A percentile compares a stretch with the other conserved stretches of the same genome.
phyloP scores from a whole-genome alignment of 2,888 invertebrate species.

The Diarsia rubi region DNA sequence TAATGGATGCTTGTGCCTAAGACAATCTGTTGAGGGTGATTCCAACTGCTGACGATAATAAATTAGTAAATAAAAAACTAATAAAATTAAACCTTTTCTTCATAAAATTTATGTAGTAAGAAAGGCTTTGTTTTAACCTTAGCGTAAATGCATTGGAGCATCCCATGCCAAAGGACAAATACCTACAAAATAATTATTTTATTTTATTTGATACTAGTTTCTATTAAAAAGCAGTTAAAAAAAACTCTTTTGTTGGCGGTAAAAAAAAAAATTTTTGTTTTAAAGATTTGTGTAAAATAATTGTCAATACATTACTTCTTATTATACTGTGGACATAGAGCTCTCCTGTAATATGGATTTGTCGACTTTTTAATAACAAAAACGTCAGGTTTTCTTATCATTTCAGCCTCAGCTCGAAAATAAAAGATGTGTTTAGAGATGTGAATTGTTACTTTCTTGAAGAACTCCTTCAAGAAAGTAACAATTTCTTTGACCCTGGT shows the following conservation, averaged over 20 bases:
- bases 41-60: neutral
- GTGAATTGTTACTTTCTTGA: no score
- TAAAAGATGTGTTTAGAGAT: neutral
- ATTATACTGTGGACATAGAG: neutral
- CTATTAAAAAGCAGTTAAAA: no score
- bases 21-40: neutral
- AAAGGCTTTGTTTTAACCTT: neutral
- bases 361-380: neutral
- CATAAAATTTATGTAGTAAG: neutral
- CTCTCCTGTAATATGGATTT: neutral
- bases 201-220: no score
- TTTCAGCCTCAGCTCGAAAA: neutral
- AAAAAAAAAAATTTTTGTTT: no score
- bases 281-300: neutral
- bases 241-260: no score
- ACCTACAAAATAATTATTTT: no score
- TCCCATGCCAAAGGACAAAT: no score
- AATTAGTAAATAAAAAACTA: neutral
- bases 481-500: neutral
- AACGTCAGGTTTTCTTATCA: neutral
- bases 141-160: no score
- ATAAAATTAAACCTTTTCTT: neutral
- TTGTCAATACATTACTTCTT: neutral
- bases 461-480: neutral
- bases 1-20: neutral